phyloP scores from a whole-genome alignment of 2,888 invertebrate genomes.

The Hedychridium roseum region DNA sequence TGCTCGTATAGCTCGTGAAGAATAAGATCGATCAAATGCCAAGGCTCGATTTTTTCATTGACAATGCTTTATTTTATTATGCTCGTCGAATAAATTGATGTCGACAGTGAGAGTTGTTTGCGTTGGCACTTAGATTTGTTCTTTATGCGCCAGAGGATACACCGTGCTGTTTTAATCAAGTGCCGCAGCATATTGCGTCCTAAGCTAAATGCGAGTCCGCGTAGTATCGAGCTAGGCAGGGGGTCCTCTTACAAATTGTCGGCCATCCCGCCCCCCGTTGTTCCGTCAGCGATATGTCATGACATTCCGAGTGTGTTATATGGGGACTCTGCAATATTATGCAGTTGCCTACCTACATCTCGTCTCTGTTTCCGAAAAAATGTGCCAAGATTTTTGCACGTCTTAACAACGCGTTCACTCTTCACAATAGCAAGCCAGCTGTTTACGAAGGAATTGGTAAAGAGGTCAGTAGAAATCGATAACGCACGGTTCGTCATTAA shows the following conservation, averaged over 20 bases:
- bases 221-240: slow-evolving; percentile 46
- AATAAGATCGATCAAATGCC: neutral
- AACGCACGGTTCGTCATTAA: slow-evolving; percentile 39
- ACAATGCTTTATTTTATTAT: neutral
- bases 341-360: too few relatives aligned
- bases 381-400: too few relatives aligned
- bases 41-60: slow-evolving; percentile 1
- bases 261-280: slow-evolving; percentile 48
- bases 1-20: too few relatives aligned
- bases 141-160: slow-evolving; percentile 41
- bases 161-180: slow-evolving; percentile 57
- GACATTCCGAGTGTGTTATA: slow-evolving; percentile 37
- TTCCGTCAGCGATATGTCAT: slow-evolving; percentile 55
- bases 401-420: too few relatives aligned
- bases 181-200: slow-evolving; percentile 56
- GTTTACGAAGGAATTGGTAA: neutral
- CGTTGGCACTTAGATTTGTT: slow-evolving; percentile 39
- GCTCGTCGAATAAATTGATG: slow-evolving; percentile 27
- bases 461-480: slow-evolving; percentile 22
- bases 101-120: slow-evolving; percentile 28
- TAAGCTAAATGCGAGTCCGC: slow-evolving; percentile 45
- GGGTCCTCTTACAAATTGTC: slow-evolving; percentile 60
- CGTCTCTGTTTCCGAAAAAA: too few relatives aligned
- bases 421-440: too few relatives aligned
- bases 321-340: too few relatives aligned